Conservation (phyloP, 2,888 invertebrate species). For the Stegana nigrithorax region DNA sequence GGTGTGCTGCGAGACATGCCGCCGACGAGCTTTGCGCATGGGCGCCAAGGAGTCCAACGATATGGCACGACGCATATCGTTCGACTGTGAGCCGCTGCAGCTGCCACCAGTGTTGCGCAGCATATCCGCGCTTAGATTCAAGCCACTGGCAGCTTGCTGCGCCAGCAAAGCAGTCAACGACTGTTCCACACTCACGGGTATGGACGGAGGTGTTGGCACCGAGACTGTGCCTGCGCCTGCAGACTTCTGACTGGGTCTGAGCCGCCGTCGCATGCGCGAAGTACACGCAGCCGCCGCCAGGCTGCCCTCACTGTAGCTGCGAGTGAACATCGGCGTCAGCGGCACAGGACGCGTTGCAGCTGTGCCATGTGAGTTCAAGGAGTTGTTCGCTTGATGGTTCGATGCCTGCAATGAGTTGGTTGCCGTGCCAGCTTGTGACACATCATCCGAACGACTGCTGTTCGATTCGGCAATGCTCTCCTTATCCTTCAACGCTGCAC, state of each 20-base stretch:
- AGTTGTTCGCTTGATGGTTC: constrained; percentile 21
- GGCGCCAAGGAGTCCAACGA: constrained; percentile 60
- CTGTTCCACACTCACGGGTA: constrained; percentile 54
- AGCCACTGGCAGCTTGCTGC: constrained; percentile 30
- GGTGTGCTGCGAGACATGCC: constrained; percentile 41
- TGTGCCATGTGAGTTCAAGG: constrained; percentile 25
- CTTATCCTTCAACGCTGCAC: constrained; percentile 35
- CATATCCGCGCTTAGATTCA: not conserved
- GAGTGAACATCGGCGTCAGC: constrained; percentile 62
- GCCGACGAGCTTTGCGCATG: constrained; percentile 36
- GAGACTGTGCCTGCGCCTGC: too few relatives aligned
- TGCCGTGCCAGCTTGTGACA: constrained; percentile 38
- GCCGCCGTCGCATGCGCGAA: constrained; percentile 49
- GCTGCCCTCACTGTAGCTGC: constrained; percentile 74
- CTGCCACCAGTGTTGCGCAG: constrained; percentile 21
- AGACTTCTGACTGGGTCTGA: constrained; percentile 40
- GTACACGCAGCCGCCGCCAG: constrained; percentile 63
- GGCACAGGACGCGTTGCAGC: constrained; percentile 34
- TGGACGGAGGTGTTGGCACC: constrained; percentile 33
- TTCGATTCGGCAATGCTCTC: constrained; percentile 53
- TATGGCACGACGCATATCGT: constrained; percentile 57
- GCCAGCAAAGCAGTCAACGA: constrained; percentile 52
- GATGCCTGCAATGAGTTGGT: constrained; percentile 9
- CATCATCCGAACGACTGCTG: constrained; percentile 61
- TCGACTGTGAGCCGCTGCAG: constrained; percentile 28